Evolutionary conservation across 2,888 invertebrate genomes (phyloP).

Genomic region (Watsonalla binaria): DNA sequence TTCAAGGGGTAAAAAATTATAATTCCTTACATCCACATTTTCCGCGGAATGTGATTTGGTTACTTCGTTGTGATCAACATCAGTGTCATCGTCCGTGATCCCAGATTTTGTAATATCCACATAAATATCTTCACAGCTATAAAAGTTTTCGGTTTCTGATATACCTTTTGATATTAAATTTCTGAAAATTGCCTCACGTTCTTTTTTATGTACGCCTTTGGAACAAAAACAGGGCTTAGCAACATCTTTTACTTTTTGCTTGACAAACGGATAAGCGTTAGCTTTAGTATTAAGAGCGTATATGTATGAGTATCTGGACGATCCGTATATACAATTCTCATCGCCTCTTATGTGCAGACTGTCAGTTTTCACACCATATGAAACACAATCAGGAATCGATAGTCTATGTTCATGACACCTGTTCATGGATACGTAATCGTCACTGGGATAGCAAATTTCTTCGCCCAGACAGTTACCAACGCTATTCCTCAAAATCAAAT

Average conservation of each 20-base stretch:
- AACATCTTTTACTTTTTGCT: conserved; percentile 31
- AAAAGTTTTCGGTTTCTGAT: conserved; percentile 26
- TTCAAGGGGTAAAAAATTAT: conserved; percentile 19
- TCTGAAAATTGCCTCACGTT: conserved; percentile 2
- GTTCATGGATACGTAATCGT: conserved; percentile 8
- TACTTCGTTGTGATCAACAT: background rate
- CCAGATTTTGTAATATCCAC: conserved; percentile 10
- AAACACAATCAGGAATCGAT: conserved; percentile 25
- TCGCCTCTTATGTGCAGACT: conserved; percentile 47
- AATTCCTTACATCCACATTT: conserved; percentile 1
- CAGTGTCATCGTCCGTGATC: background rate
- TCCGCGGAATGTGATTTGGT: background rate
- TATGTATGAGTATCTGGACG: conserved; percentile 36
- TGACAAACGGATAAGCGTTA: conserved; percentile 43
- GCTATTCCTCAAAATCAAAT: background rate
- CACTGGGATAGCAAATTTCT: conserved; percentile 2
- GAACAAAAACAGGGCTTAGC: conserved; percentile 51
- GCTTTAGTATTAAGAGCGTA: conserved; percentile 42
- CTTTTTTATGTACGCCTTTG: conserved; percentile 22
- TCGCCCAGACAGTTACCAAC: background rate
- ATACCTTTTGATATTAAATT: conserved; percentile 13
- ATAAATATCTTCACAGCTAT: conserved; percentile 39
- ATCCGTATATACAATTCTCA: conserved; percentile 38
- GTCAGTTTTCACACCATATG: conserved; percentile 16
- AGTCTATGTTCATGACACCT: conserved; percentile 7